Evolutionary conservation across 2,888 invertebrate species (phyloP), one percentile per base, ranked within the genome.

Genomic region (Nomada fucata): DNA sequence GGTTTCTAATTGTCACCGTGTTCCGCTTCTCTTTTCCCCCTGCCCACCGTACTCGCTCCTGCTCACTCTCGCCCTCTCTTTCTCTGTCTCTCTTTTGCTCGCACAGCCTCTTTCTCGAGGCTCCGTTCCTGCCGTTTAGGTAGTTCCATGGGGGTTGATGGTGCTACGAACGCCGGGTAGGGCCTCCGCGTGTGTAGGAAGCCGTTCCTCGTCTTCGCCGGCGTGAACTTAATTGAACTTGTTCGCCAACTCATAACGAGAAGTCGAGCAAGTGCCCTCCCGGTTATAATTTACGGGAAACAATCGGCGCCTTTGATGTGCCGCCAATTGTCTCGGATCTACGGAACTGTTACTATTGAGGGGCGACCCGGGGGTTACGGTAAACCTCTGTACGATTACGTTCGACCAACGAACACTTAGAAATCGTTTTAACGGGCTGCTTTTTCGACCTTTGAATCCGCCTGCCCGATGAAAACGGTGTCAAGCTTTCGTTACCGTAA

Each of bases 181-280:
- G 81, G 87, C 77, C 84, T 87, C 82, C 69, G 71, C 86, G 86
- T 88, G 88, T 84, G 88, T 87, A 89, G 90, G 92, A 92, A 93
- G 92, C 92, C 92, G 89, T 92, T 89, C 86, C 86, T 85, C 88
- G 86, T 84, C 82, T 80, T 85, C 82, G 83, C 82, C 73, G 83
- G 86, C 88, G 85, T 83, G 82, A 91, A 93, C 92, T 93, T 93
- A 93, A 93, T 93, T 93, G 93, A 93, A 93, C 93, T 93, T 93
- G 93, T 93, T 93, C 91, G 90, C 87, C 89, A 93, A 93, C 93
- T 93, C 93, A 92, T 93, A 93, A 93, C 93, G 92, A 92, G 93
- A 93, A 93, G 93, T 92, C 93, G 86, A 90, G 90, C 89, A 93
- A 93, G 93, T 93, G 93, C 92, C 76, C 82, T 84, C 82, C 86